These are phyloP conservation scores for Felis chaus DNA, from an alignment of 2,113 vertebrate genomes.

Conservation along the genomic window DNA sequence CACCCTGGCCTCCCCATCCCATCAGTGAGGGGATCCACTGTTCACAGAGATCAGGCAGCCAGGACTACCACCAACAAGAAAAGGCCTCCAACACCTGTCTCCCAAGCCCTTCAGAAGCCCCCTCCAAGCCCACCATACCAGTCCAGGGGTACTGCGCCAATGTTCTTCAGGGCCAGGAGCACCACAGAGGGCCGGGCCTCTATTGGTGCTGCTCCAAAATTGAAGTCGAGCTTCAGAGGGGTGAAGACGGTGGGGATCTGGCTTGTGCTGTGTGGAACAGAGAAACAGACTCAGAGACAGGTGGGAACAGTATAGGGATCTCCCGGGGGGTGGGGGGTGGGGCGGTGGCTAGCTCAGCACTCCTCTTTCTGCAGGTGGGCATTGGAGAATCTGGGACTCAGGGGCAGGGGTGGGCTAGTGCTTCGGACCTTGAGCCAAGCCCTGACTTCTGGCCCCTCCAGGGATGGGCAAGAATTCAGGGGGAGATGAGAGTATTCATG, in stretches of 20 bases:
- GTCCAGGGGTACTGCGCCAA: slow-evolving; percentile 87
- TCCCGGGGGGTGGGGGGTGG: neutral
- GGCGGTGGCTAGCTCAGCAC: neutral
- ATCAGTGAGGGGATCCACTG: neutral
- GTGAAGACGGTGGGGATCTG: slow-evolving; percentile 86
- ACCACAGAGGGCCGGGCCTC: slow-evolving; percentile 86
- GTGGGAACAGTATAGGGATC: rapidly evolving
- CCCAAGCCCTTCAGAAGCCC: rapidly evolving
- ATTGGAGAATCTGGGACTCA: neutral
- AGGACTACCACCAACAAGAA: neutral
- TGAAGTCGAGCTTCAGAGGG: slow-evolving; percentile 89
- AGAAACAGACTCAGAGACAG: slow-evolving; percentile 22
- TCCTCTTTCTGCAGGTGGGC: neutral
- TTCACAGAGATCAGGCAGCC: neutral
- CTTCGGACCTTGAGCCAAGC: neutral
- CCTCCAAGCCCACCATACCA: slow-evolving; percentile 85
- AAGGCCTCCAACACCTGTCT: neutral
- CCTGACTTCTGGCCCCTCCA: neutral
- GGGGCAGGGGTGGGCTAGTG: too few relatives aligned
- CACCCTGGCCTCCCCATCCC: neutral
- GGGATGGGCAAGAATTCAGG: neutral
- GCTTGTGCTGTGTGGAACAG: slow-evolving; percentile 78
- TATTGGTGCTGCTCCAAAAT: slow-evolving; percentile 90
- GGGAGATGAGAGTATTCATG: neutral
- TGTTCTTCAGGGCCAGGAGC: slow-evolving; percentile 90